Conservation (phyloP, 1,140 invertebrate species). For the Campodea augens region DNA sequence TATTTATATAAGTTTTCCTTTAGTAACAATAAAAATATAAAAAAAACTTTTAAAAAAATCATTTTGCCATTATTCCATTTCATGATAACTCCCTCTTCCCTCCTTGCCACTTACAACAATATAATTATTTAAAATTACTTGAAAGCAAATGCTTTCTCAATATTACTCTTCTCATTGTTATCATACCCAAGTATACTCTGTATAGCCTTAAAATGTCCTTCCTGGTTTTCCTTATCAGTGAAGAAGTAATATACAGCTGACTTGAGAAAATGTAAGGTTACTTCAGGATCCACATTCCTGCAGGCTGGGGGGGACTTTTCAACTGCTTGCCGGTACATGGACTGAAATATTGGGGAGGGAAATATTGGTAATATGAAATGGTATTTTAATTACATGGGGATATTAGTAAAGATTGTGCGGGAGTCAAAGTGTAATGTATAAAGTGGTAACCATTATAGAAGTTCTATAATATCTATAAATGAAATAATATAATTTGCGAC, state of each 20-base stretch:
- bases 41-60: no score
- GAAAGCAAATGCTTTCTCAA: slow-evolving; percentile 38
- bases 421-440: no score
- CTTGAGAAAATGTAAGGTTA: slow-evolving; percentile 70
- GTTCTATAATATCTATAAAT: no score
- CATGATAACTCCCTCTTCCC: no score
- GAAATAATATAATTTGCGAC: no score
- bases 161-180: slow-evolving; percentile 49
- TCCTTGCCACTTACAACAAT: no score
- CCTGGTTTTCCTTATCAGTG: slow-evolving; percentile 64
- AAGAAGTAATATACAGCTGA: slow-evolving; percentile 78
- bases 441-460: no score
- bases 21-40: no score
- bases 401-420: slow-evolving; percentile 2
- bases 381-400: slow-evolving; percentile 6
- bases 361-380: slow-evolving; percentile 1
- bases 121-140: no score
- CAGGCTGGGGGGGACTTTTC: slow-evolving; percentile 38
- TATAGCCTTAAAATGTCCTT: slow-evolving; percentile 63
- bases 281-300: slow-evolving; percentile 48
- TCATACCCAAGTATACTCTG: slow-evolving; percentile 67
- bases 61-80: no score
- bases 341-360: slow-evolving; percentile 31
- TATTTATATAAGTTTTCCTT: no score
- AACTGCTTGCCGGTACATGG: slow-evolving; percentile 58